Percentiles rank a stretch among this genome's conserved stretches.
phyloP scores from a whole-genome alignment of 1,140 invertebrate genomes.

The Adoxophyes honmai region DNA sequence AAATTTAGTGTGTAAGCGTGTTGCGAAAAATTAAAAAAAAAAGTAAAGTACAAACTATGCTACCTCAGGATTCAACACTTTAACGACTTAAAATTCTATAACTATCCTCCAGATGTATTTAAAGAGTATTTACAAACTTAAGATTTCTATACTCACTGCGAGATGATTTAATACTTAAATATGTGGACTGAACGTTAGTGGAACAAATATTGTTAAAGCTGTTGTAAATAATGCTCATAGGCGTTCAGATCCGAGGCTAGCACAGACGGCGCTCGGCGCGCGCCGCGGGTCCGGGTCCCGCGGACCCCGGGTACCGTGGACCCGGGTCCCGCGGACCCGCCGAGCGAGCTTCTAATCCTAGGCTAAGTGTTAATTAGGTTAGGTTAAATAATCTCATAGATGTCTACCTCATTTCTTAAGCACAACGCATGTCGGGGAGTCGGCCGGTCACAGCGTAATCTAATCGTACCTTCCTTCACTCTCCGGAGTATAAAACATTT shows the following conservation, averaged over 20 bases:
- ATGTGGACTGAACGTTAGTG: constrained; percentile 34
- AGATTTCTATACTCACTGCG: constrained; percentile 12
- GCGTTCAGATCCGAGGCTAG: constrained; percentile 14
- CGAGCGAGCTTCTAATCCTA: constrained; percentile 36
- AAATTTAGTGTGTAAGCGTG: constrained; percentile 55
- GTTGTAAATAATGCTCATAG: constrained; percentile 22
- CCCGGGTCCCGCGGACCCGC: background rate
- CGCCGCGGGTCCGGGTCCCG: background rate
- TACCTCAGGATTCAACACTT: constrained; percentile 75
- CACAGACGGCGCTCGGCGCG: constrained; percentile 28
- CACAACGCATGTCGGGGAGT: constrained; percentile 44
- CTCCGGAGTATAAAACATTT: constrained; percentile 73
- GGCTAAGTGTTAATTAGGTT: constrained; percentile 71
- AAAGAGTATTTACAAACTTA: constrained; percentile 37
- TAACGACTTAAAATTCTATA: constrained; percentile 42
- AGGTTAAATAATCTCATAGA: constrained; percentile 72
- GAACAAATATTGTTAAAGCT: constrained; percentile 33
- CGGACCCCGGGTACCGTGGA: constrained; percentile 1
- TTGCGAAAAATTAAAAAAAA: constrained; percentile 63
- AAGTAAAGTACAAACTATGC: constrained; percentile 74
- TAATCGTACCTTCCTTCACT: constrained; percentile 75
- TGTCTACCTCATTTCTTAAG: constrained; percentile 58
- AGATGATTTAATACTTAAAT: constrained; percentile 23
- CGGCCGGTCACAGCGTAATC: constrained; percentile 59
- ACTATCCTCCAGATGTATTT: constrained; percentile 41